These are phyloP conservation scores for Ailurus styani DNA, from an alignment of 2,113 vertebrate species.

Conservation along the genomic window DNA sequence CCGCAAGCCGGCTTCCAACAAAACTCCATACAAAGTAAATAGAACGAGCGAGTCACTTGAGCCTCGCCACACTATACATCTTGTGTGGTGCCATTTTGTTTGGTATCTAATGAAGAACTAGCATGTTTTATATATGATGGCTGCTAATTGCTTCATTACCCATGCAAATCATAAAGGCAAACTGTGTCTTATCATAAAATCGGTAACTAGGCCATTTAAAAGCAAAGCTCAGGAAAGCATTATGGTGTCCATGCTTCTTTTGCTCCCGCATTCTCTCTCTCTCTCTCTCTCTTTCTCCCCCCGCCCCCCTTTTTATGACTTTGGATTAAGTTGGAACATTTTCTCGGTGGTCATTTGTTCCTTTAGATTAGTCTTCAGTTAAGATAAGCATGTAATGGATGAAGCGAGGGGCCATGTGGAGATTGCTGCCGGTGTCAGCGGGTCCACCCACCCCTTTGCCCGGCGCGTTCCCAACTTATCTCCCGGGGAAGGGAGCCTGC, in stretches of 20 bases:
- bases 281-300: slow-evolving; percentile 66
- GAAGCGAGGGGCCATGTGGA: neutral
- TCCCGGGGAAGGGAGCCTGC: neutral
- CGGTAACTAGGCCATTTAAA: slow-evolving; percentile 80
- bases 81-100: slow-evolving; percentile 71
- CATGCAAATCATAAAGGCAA: slow-evolving; percentile 86
- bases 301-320: slow-evolving; percentile 49
- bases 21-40: slow-evolving; percentile 48
- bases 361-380: slow-evolving; percentile 77
- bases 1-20: slow-evolving; percentile 54
- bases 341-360: slow-evolving; percentile 75
- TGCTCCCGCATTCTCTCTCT: slow-evolving; percentile 52
- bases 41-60: slow-evolving; percentile 46
- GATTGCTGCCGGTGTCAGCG: neutral
- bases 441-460: neutral
- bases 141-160: slow-evolving; percentile 86
- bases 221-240: slow-evolving; percentile 72
- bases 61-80: slow-evolving; percentile 50
- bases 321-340: slow-evolving; percentile 78
- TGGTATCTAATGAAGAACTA: slow-evolving; percentile 81
- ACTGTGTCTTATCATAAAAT: slow-evolving; percentile 83
- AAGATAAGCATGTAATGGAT: slow-evolving; percentile 76
- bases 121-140: slow-evolving; percentile 85
- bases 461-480: neutral
- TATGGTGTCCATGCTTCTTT: slow-evolving; percentile 77